A percentile compares a stretch with the other conserved stretches of the same genome.
Evolutionary conservation across 2,888 invertebrate species (phyloP).

Genomic region (Plemyria rubiginata): DNA sequence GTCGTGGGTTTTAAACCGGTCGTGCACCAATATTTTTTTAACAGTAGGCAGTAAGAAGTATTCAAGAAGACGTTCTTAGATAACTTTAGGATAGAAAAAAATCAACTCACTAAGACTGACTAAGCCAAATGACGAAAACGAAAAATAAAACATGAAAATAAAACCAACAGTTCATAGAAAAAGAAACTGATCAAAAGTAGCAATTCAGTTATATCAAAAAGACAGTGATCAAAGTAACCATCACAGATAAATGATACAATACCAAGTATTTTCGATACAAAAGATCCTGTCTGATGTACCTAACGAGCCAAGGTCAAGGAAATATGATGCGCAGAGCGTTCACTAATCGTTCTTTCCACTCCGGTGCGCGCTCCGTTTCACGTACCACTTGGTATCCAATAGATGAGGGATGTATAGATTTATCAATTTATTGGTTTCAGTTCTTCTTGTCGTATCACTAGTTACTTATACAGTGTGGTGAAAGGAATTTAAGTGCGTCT

Average conservation of each 20-base stretch:
- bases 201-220: constrained; percentile 13
- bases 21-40: no score
- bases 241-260: constrained; percentile 21
- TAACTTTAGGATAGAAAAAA: no score
- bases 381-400: constrained; percentile 67
- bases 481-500: no score
- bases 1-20: no score
- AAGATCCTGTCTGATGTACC: constrained; percentile 40
- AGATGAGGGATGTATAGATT: constrained; percentile 47
- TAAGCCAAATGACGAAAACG: background rate
- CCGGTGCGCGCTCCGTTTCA: constrained; percentile 66
- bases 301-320: constrained; percentile 46
- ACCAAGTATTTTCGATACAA: constrained; percentile 30
- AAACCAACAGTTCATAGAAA: background rate
- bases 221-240: constrained; percentile 16
- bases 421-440: constrained; percentile 49
- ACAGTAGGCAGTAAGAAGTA: no score
- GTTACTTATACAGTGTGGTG: no score
- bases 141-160: background rate
- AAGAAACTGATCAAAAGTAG: background rate
- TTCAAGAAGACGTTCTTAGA: no score
- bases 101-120: background rate
- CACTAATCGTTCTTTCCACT: constrained; percentile 74
- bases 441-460: background rate
- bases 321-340: constrained; percentile 69